Evolutionary conservation across 1,140 invertebrate genomes (phyloP).

Genomic region (Vollenhovia emeryi): DNA sequence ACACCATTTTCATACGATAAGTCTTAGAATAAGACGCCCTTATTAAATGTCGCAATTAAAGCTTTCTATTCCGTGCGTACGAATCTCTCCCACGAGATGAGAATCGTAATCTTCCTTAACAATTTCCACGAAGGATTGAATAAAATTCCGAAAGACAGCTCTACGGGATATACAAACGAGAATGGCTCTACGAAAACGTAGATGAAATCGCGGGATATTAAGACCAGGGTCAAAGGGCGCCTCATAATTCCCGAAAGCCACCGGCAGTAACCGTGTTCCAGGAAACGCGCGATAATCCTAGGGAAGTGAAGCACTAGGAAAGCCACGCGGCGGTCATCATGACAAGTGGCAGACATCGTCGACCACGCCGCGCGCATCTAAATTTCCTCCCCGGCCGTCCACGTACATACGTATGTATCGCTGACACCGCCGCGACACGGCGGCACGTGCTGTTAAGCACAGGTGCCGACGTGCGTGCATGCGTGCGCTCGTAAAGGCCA

Average conservation of each 20-base stretch:
- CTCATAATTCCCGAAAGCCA: slow-evolving; percentile 18
- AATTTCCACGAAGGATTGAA: neutral
- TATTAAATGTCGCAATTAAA: neutral
- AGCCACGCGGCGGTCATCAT: slow-evolving; percentile 22
- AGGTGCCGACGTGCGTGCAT: slow-evolving; percentile 64
- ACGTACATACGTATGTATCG: slow-evolving; percentile 45
- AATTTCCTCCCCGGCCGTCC: slow-evolving; percentile 57
- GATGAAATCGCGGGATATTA: slow-evolving; percentile 6
- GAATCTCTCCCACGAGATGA: neutral
- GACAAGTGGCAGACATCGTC: slow-evolving; percentile 54
- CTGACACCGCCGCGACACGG: slow-evolving; percentile 35
- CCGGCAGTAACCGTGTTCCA: slow-evolving; percentile 35
- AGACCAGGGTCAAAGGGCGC: slow-evolving; percentile 39
- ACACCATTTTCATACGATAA: neutral
- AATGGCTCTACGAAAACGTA: neutral
- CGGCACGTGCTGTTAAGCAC: slow-evolving; percentile 71
- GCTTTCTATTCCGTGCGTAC: neutral
- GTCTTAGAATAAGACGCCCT: neutral
- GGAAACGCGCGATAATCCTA: slow-evolving; percentile 46
- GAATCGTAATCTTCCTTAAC: neutral
- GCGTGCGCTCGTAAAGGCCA: slow-evolving; percentile 62
- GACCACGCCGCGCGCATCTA: slow-evolving; percentile 66
- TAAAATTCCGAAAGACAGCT: neutral
- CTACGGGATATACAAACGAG: neutral
- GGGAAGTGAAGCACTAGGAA: slow-evolving; percentile 58